phyloP scores from a whole-genome alignment of 2,888 invertebrate genomes.

The Drosophila recens region DNA sequence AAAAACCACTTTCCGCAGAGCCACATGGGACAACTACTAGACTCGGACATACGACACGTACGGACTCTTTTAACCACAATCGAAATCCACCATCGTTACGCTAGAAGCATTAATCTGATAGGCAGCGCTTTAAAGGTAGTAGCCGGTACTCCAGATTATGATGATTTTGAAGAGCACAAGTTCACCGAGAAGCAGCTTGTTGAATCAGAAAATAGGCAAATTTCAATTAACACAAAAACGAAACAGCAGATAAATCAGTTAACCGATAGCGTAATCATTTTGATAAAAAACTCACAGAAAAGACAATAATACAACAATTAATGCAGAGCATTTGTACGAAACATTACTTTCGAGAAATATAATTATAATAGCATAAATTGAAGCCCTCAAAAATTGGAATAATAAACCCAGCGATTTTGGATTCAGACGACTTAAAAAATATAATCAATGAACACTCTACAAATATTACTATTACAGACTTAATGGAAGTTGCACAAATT shows the following conservation, averaged over 20 bases:
- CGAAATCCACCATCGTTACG: not conserved
- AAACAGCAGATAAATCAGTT: not conserved
- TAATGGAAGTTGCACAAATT: not conserved
- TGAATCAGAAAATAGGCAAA: slow-evolving; percentile 2
- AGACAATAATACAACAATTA: not conserved
- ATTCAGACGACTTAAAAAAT: not conserved
- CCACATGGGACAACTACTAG: slow-evolving; percentile 5
- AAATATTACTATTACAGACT: not conserved
- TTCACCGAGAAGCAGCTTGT: not conserved
- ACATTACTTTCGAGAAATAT: not conserved
- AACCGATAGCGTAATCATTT: not conserved
- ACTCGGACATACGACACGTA: not conserved
- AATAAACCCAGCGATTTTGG: not conserved
- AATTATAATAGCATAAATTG: not conserved
- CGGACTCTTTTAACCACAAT: not conserved
- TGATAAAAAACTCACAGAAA: not conserved
- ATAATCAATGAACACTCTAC: not conserved
- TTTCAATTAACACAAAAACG: not conserved
- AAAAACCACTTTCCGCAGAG: slow-evolving; percentile 1
- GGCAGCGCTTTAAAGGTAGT: not conserved
- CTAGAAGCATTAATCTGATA: not conserved
- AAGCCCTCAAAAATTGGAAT: not conserved
- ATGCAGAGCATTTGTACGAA: not conserved
- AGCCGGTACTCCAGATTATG: slow-evolving; percentile 1
- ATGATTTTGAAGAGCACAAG: not conserved